phyloP scores from a whole-genome alignment of 1,140 invertebrate genomes.

The Ostrea edulis region DNA sequence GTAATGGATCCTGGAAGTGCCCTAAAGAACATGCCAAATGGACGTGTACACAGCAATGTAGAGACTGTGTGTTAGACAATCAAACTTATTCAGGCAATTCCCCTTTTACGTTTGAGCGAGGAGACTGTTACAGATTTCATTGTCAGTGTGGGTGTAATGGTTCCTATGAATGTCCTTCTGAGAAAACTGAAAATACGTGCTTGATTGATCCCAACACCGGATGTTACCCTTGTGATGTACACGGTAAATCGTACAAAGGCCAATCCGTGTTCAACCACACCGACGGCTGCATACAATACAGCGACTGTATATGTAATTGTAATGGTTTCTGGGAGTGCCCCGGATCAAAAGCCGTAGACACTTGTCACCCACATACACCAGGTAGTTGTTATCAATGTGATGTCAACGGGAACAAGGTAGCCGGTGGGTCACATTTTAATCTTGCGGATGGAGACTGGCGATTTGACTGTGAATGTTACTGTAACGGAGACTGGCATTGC shows the following conservation, averaged over 20 bases:
- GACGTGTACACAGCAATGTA: slow-evolving; percentile 48
- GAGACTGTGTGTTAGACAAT: slow-evolving; percentile 47
- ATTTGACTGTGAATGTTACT: slow-evolving; percentile 66
- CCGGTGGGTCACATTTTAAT: slow-evolving; percentile 50
- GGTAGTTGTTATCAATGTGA: slow-evolving; percentile 56
- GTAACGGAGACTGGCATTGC: slow-evolving; percentile 62
- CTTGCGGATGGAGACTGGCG: slow-evolving; percentile 60
- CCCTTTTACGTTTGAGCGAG: slow-evolving; percentile 45
- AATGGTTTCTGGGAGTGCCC: slow-evolving; percentile 69
- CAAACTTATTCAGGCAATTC: slow-evolving; percentile 43
- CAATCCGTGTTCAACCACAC: slow-evolving; percentile 61
- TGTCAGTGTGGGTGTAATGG: slow-evolving; percentile 69
- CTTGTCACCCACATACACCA: slow-evolving; percentile 54
- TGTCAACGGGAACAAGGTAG: slow-evolving; percentile 51
- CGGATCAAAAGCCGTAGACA: slow-evolving; percentile 59
- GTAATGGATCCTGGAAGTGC: slow-evolving; percentile 70
- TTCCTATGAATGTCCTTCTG: slow-evolving; percentile 64
- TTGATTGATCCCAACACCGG: slow-evolving; percentile 47
- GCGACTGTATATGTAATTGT: slow-evolving; percentile 68
- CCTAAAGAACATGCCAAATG: slow-evolving; percentile 65
- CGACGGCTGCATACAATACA: slow-evolving; percentile 62
- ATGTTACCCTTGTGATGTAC: slow-evolving; percentile 58
- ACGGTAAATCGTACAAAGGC: slow-evolving; percentile 58
- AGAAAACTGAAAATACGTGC: slow-evolving; percentile 61
- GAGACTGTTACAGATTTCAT: slow-evolving; percentile 60